A percentile compares a stretch with the other conserved stretches of the same genome.
These are phyloP conservation scores for Boloria euphrosyne DNA, from an alignment of 2,888 invertebrate genomes.

Conservation along the genomic window DNA sequence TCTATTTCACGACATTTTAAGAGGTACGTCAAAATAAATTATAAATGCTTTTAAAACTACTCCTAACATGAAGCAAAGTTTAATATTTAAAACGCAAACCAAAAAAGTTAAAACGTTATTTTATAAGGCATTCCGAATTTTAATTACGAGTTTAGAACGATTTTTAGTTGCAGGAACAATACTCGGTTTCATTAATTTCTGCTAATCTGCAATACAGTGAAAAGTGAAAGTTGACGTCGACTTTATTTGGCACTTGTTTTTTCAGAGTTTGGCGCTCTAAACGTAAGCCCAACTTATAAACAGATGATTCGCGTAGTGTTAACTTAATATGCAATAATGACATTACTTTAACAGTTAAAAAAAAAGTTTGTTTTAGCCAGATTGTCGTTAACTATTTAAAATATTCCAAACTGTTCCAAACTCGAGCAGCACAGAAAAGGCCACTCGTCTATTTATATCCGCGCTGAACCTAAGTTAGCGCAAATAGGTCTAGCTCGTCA, in stretches of 20 bases:
- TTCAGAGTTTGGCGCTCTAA: constrained; percentile 13
- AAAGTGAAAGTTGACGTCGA: constrained; percentile 28
- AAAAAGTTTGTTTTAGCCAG: not conserved
- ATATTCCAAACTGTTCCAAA: constrained; percentile 27
- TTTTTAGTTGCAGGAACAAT: constrained; percentile 29
- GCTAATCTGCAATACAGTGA: constrained; percentile 27
- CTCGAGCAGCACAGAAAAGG: constrained; percentile 27
- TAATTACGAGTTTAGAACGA: constrained; percentile 20
- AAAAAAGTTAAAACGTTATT: constrained; percentile 1
- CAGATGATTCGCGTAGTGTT: not conserved
- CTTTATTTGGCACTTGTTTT: constrained; percentile 21
- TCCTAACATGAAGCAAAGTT: not conserved
- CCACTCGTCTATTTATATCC: constrained; percentile 35
- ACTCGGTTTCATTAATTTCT: constrained; percentile 37
- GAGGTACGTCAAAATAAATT: not conserved
- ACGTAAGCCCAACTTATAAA: constrained; percentile 3
- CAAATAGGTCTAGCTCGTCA: constrained; percentile 47
- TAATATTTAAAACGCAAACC: not conserved
- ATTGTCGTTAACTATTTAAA: constrained; percentile 18
- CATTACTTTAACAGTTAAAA: not conserved
- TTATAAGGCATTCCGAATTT: constrained; percentile 8
- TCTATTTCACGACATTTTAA: constrained; percentile 1
- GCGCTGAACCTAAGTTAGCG: constrained; percentile 34
- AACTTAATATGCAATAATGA: not conserved
- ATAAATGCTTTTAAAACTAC: not conserved